These are phyloP conservation scores for Drosophila yooni DNA, from an alignment of 2,888 invertebrate species.

Conservation along the genomic window DNA sequence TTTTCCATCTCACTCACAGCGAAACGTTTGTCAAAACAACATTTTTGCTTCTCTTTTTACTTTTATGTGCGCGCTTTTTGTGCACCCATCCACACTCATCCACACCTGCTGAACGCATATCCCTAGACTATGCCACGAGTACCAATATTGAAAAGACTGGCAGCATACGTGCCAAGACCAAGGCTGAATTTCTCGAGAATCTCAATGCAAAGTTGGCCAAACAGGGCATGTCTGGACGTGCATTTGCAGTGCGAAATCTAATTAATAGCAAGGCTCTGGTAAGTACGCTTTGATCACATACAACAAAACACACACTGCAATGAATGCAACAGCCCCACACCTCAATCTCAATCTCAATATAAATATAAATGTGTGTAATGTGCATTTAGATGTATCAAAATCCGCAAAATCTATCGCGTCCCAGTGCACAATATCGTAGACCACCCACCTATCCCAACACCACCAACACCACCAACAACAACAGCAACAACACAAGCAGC, in stretches of 20 bases:
- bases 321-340: background rate
- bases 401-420: conserved; percentile 82
- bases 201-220: conserved; percentile 92
- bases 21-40: conserved; percentile 33
- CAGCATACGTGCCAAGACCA: conserved; percentile 85
- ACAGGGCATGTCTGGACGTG: conserved; percentile 87
- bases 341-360: background rate
- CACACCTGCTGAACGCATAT: conserved; percentile 19
- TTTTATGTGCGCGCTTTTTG: conserved; percentile 33
- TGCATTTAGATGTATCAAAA: conserved; percentile 79
- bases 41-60: conserved; percentile 46
- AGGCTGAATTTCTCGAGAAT: conserved; percentile 91
- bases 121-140: conserved; percentile 83
- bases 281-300: conserved; percentile 68
- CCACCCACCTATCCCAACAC: conserved; percentile 72
- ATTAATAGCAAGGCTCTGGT: conserved; percentile 91
- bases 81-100: conserved; percentile 34
- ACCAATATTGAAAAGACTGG: conserved; percentile 85
- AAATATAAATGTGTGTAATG: conserved; percentile 28
- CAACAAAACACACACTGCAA: background rate
- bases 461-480: conserved; percentile 32
- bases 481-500: conserved; percentile 34
- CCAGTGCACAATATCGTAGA: conserved; percentile 83
- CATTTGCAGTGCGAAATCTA: conserved; percentile 89
- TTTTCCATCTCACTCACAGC: conserved; percentile 18